phyloP scores from a whole-genome alignment of 1,140 invertebrate genomes.

The Dufourea novaeangliae region DNA sequence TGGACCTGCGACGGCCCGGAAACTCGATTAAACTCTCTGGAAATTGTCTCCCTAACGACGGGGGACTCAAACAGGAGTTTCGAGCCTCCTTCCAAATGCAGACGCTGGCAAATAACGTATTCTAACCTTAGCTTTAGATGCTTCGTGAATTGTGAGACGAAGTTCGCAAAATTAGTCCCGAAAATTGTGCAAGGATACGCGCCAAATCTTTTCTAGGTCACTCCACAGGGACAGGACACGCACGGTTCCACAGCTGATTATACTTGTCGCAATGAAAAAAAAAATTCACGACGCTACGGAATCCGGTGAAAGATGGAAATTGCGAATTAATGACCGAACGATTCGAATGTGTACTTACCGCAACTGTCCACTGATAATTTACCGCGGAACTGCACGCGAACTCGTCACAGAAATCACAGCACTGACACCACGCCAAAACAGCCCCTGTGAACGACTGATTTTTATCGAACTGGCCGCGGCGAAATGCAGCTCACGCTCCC shows the following conservation, averaged over 20 bases:
- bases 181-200: conserved; percentile 41
- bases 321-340: neutral
- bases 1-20: neutral
- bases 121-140: conserved; percentile 33
- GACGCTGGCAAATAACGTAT: neutral
- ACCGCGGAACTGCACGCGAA: conserved; percentile 18
- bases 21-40: conserved; percentile 1
- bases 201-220: conserved; percentile 60
- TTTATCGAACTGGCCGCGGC: conserved; percentile 73
- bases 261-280: neutral
- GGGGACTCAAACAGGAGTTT: conserved; percentile 8
- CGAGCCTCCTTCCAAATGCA: no score
- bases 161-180: neutral
- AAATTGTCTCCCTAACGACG: conserved; percentile 2
- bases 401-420: conserved; percentile 40
- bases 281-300: conserved; percentile 2
- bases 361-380: conserved; percentile 37
- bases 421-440: conserved; percentile 60
- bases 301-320: neutral
- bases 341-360: conserved; percentile 29
- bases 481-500: conserved; percentile 59
- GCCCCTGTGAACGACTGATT: conserved; percentile 63
- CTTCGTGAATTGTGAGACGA: neutral
- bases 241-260: conserved; percentile 48
- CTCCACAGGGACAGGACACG: conserved; percentile 26